A percentile compares a stretch with the other conserved stretches of the same genome.
phyloP scores from a whole-genome alignment of 37 sponge, comb jelly and placozoan genomes.

The Spongilla lacustris region DNA sequence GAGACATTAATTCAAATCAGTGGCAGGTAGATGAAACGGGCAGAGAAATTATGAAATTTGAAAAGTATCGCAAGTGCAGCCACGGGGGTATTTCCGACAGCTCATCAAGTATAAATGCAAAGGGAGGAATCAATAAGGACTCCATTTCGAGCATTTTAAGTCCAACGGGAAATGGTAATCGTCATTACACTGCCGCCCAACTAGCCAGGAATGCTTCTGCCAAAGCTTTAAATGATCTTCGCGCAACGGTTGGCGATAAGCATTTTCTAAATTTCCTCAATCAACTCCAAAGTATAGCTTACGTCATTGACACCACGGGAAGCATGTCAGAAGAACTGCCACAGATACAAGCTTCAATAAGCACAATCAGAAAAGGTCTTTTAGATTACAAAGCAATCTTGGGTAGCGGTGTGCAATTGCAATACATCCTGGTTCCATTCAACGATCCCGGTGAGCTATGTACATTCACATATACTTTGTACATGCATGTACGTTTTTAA shows the following conservation, averaged over 20 bases:
- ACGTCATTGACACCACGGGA: constrained; percentile 61
- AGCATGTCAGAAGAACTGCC: constrained; percentile 55
- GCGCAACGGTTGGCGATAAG: too few species aligned
- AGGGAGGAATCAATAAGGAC: background rate
- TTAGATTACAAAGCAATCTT: constrained; percentile 15
- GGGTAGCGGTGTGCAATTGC: constrained; percentile 16
- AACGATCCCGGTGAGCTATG: constrained; percentile 52
- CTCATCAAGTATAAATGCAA: background rate
- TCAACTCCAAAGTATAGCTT: constrained; percentile 13
- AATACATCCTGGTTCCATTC: constrained; percentile 55
- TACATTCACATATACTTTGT: too few species aligned
- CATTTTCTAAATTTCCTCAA: too few species aligned
- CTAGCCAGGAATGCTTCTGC: too few species aligned
- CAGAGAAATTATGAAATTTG: background rate
- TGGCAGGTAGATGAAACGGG: background rate
- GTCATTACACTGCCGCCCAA: too few species aligned
- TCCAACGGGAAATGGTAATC: too few species aligned
- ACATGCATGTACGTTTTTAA: too few species aligned
- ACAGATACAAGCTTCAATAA: constrained; percentile 43
- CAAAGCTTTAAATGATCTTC: too few species aligned
- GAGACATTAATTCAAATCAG: background rate
- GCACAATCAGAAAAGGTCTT: background rate
- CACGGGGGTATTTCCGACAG: constrained; percentile 44
- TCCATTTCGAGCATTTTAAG: too few species aligned
- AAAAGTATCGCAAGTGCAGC: constrained; percentile 28